Base-by-base conservation (phyloP, 2,113 vertebrate genomes). In the Elgaria multicarinata region DNA sequence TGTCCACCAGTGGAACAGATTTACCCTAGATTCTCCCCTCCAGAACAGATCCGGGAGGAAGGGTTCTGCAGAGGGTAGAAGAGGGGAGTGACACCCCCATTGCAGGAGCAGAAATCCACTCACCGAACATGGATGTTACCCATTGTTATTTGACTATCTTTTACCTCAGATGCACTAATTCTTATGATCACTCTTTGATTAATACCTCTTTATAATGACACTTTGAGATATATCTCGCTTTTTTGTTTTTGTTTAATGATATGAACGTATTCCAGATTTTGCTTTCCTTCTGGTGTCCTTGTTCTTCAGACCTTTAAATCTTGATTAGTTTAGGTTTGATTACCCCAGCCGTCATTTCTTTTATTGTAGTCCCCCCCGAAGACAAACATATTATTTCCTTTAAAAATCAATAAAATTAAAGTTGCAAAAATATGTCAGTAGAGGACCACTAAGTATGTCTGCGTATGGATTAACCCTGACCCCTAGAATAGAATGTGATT, bases 401-500 rank as follows among this genome's bases (percentile, higher is more conserved):
- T 50, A 64, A n/a, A 77, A 87, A 87, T 39, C 31, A 78, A 53
- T 78, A 86, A 77, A 76, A 86, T 24, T 77, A 31, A 31, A 39
- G 85, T 87, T 87, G 77, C 33, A 87, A 12, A 87, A 87, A 33
- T 87, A 46, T 39, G 12, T 31, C 28, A 46, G 33, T n/a, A 50
- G 2, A 39, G 26, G n/a, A 42, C 13, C 2, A 85, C 20, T n/a
- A 53, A 4, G 31, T 58, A 14, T 58, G 39, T 77, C 42, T 10
- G n/a, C 64, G 80, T 39, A 39, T 64, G 75, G 67, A 83, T 88
- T 83, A 83, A 75, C 79, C 69, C 42, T 83, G 74, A 50, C 44
- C 44, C 3, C 42, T 67, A 46, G 64, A 28, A 58, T 24, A 88
- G 72, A 67, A 14, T 39, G 13, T 87, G 62, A 36, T 6, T 22